These are phyloP conservation scores for Bungarus multicinctus DNA, from an alignment of 2,113 vertebrate genomes.

Conservation along the genomic window DNA sequence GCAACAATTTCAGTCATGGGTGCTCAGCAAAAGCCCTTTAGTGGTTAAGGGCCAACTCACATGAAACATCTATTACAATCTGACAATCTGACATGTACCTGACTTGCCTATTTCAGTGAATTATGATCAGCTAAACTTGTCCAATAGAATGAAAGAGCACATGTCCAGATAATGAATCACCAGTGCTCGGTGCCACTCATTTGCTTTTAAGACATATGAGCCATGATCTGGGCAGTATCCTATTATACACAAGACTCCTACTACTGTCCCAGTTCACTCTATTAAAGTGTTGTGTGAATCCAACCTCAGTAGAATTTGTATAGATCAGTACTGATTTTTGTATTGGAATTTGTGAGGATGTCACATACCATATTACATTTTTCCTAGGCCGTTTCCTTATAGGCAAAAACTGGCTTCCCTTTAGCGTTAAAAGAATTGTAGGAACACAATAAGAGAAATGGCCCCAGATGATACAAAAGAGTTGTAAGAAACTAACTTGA, in stretches of 20 bases:
- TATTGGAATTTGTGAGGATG: background rate
- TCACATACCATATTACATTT: constrained; percentile 5
- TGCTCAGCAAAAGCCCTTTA: background rate
- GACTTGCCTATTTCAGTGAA: constrained; percentile 26
- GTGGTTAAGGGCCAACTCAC: background rate
- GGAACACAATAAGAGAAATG: constrained; percentile 1
- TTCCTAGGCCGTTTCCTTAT: background rate
- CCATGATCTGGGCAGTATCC: background rate
- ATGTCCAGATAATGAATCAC: constrained; percentile 17
- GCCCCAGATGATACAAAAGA: constrained; percentile 4
- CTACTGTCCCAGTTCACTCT: background rate
- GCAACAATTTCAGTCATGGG: background rate
- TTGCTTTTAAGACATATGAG: background rate
- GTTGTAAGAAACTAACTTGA: constrained; percentile 18
- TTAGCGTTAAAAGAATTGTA: background rate
- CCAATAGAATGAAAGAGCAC: constrained; percentile 6
- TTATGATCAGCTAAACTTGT: constrained; percentile 10
- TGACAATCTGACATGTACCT: constrained; percentile 24
- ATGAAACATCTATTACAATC: constrained; percentile 7
- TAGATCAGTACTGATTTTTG: background rate
- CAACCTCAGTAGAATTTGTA: background rate
- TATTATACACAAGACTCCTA: background rate
- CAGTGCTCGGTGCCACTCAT: background rate
- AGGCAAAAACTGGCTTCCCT: background rate
- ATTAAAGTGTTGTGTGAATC: background rate